phyloP scores from a whole-genome alignment of 2,797 vertebrate genomes.

The Pteronotus mesoamericanus region DNA sequence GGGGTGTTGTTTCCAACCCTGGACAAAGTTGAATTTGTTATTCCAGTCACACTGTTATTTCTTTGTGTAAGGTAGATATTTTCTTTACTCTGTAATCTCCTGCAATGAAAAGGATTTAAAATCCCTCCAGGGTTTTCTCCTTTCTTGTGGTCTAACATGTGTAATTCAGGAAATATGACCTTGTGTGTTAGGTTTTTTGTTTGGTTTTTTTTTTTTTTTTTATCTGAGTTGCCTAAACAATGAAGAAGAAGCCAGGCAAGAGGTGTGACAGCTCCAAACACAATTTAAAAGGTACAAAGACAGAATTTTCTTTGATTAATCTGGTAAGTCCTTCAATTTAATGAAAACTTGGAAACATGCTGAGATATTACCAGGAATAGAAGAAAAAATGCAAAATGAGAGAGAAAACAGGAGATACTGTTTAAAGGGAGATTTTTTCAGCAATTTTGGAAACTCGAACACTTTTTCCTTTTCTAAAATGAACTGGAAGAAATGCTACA shows the following conservation, averaged over 20 bases:
- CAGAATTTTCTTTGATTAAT: constrained; percentile 60
- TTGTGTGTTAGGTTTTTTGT: constrained; percentile 60
- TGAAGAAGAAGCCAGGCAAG: constrained; percentile 63
- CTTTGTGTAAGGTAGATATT: constrained; percentile 22
- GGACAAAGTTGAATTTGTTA: constrained; percentile 16
- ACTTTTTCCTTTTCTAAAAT: constrained; percentile 45
- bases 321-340: constrained; percentile 59
- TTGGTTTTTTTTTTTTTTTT: constrained; percentile 59
- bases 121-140: constrained; percentile 55
- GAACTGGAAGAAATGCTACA: constrained; percentile 72
- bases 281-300: constrained; percentile 50
- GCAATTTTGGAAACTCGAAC: constrained; percentile 56
- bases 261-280: constrained; percentile 62
- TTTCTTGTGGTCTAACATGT: constrained; percentile 68
- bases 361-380: not conserved
- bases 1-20: constrained; percentile 7
- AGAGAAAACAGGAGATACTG: constrained; percentile 69
- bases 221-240: constrained; percentile 68
- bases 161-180: constrained; percentile 62
- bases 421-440: constrained; percentile 61
- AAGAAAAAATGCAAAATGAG: constrained; percentile 44
- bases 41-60: constrained; percentile 61
- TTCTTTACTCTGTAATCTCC: constrained; percentile 65
- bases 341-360: constrained; percentile 28
- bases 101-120: constrained; percentile 57